These are phyloP conservation scores for Eulemur coronatus DNA, from an alignment of 2,797 vertebrate genomes.

Conservation along the genomic window DNA sequence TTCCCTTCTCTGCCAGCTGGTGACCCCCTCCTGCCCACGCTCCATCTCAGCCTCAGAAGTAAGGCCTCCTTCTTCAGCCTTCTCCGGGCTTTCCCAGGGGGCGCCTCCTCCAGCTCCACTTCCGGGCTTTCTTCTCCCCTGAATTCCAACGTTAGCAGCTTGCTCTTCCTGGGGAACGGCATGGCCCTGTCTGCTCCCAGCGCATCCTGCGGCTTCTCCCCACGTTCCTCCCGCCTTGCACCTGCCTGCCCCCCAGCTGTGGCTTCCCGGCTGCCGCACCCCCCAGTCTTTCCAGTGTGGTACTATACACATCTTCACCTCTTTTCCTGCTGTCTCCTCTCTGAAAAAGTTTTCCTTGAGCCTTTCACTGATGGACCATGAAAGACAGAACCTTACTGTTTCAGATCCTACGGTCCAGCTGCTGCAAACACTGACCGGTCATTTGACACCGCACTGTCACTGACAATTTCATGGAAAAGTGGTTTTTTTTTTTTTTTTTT, in stretches of 20 bases:
- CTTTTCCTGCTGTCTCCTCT: background rate
- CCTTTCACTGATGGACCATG: background rate
- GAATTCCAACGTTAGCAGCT: background rate
- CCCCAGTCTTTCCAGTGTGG: background rate
- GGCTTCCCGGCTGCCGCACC: background rate
- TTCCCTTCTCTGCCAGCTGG: background rate
- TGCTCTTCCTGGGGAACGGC: rapidly evolving
- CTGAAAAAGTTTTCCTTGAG: background rate
- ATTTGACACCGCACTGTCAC: no score
- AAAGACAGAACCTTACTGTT: background rate
- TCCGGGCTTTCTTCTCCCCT: background rate
- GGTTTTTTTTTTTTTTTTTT: no score
- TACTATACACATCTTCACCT: background rate
- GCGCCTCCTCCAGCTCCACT: background rate
- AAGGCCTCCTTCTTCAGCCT: background rate
- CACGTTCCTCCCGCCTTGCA: background rate
- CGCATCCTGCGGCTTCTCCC: rapidly evolving
- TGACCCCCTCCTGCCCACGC: no score
- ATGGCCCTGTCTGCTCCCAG: background rate
- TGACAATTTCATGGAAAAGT: background rate
- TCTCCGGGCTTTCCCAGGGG: no score
- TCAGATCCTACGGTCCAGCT: background rate
- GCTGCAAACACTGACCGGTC: background rate
- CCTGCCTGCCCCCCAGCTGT: no score
- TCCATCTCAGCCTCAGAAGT: background rate